A percentile compares a stretch with the other conserved stretches of the same genome.
Evolutionary conservation across 2,888 invertebrate genomes (phyloP).

Genomic region (Parasteatoda lunata): DNA sequence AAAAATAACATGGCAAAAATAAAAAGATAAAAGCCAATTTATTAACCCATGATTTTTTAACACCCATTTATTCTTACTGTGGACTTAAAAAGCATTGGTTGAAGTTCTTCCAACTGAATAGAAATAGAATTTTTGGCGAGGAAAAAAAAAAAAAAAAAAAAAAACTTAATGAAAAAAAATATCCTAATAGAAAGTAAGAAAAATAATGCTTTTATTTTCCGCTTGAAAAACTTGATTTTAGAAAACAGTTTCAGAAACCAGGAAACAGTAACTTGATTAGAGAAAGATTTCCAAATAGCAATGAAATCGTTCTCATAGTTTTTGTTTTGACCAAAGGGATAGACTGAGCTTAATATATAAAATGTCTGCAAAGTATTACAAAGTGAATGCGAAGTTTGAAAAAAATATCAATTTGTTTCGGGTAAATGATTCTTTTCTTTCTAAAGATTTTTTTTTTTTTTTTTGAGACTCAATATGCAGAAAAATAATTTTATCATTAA

Average conservation of each 20-base stretch:
- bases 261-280: conserved; percentile 46
- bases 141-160: neutral
- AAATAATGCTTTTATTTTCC: conserved; percentile 43
- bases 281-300: conserved; percentile 51
- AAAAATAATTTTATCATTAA: no score
- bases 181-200: neutral
- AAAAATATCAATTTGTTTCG: neutral
- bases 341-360: neutral
- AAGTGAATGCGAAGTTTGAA: neutral
- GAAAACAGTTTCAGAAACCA: conserved; percentile 11
- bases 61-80: conserved; percentile 15
- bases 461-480: no score
- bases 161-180: neutral
- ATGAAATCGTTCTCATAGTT: neutral
- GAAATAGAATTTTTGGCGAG: conserved; percentile 20
- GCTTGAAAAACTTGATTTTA: conserved; percentile 18
- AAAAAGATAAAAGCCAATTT: conserved; percentile 18
- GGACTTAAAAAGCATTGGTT: neutral
- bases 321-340: neutral
- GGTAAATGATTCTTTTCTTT: neutral
- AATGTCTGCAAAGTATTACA: neutral
- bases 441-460: no score
- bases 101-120: conserved; percentile 15
- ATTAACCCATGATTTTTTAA: conserved; percentile 37
- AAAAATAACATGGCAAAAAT: neutral